Conservation (phyloP, 2,888 invertebrate species). For the Melieria crassipennis region DNA sequence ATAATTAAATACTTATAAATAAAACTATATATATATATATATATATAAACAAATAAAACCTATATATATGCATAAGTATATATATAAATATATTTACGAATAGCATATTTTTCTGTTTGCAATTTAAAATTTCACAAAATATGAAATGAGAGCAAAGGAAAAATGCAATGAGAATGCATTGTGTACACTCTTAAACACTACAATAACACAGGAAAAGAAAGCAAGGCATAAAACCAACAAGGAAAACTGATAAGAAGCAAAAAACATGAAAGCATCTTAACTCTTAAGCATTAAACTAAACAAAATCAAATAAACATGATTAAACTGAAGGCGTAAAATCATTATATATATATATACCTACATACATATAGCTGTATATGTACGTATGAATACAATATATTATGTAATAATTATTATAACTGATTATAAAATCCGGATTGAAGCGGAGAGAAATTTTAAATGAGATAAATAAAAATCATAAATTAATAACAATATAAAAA, state of each 20-base stretch:
- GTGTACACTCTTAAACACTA: too few relatives aligned
- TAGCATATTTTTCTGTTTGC: slow-evolving; percentile 11
- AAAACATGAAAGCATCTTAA: slow-evolving; percentile 1
- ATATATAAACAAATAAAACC: too few relatives aligned
- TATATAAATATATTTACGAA: slow-evolving; percentile 24
- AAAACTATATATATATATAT: slow-evolving; percentile 6
- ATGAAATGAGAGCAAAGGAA: slow-evolving; percentile 6
- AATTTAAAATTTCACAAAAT: slow-evolving; percentile 21
- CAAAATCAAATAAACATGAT: slow-evolving; percentile 3
- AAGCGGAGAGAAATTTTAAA: slow-evolving; percentile 24
- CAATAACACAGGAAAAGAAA: not conserved
- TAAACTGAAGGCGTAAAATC: slow-evolving; percentile 2
- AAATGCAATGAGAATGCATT: too few relatives aligned
- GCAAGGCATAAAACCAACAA: slow-evolving; percentile 11
- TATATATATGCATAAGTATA: slow-evolving; percentile 13
- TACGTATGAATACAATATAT: slow-evolving; percentile 25
- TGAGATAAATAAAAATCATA: slow-evolving; percentile 28
- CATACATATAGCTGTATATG: slow-evolving; percentile 18
- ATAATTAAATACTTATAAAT: slow-evolving; percentile 15
- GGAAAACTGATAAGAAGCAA: not conserved
- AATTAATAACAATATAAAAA: slow-evolving; percentile 24
- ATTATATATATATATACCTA: not conserved
- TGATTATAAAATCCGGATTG: slow-evolving; percentile 1
- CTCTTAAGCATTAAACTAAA: slow-evolving; percentile 9
- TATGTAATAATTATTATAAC: slow-evolving; percentile 1